These are phyloP conservation scores for Diarsia mendica DNA, from an alignment of 2,888 invertebrate genomes.

Conservation along the genomic window DNA sequence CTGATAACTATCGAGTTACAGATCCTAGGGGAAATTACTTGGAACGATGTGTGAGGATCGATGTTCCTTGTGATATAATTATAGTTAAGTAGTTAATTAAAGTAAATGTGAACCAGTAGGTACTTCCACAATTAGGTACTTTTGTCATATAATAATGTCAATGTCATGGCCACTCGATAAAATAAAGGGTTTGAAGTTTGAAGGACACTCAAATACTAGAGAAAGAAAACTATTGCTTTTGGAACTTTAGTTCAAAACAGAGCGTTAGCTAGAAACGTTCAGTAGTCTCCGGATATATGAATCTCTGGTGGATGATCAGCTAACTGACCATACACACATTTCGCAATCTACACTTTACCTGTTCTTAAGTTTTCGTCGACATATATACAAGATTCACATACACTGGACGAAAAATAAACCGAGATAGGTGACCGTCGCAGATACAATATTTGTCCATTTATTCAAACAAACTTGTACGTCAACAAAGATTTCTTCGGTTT, in stretches of 20 bases:
- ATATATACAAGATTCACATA: not conserved
- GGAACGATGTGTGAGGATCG: conserved; percentile 36
- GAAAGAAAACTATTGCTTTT: not conserved
- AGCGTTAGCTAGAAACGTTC: not conserved
- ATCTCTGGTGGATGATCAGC: not conserved
- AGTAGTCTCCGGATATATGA: not conserved
- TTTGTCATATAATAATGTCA: conserved; percentile 3
- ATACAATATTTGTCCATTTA: conserved; percentile 24
- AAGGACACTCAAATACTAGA: conserved; percentile 9
- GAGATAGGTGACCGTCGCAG: conserved; percentile 18
- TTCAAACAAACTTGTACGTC: conserved; percentile 18
- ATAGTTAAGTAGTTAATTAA: not conserved
- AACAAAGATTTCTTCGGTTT: conserved; percentile 34
- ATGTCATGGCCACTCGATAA: conserved; percentile 44
- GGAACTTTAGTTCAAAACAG: not conserved
- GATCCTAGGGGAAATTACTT: conserved; percentile 54
- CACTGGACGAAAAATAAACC: conserved; percentile 23
- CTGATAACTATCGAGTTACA: conserved; percentile 47
- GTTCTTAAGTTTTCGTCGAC: not conserved
- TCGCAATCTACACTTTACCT: not conserved
- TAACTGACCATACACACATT: not conserved
- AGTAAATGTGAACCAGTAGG: conserved; percentile 18
- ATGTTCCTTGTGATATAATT: conserved; percentile 46
- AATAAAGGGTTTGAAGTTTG: conserved; percentile 36
- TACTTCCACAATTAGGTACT: conserved; percentile 34